phyloP scores from a whole-genome alignment of 2,888 invertebrate species.

The Eupelmus urozonus region DNA sequence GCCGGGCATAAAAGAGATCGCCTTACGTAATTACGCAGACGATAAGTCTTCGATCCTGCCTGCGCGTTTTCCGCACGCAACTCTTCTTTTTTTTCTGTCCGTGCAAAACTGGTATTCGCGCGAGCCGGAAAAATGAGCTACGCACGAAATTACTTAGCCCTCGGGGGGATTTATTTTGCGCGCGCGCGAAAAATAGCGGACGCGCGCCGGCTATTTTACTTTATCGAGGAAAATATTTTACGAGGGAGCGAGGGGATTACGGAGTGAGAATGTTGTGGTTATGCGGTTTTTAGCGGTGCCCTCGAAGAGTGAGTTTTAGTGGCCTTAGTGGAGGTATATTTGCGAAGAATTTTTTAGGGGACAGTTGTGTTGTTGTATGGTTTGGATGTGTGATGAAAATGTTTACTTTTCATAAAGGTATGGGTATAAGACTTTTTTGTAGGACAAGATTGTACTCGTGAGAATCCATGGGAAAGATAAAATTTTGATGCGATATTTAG shows the following conservation, averaged over 20 bases:
- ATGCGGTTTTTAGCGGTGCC: too few relatives aligned
- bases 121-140: constrained; percentile 35
- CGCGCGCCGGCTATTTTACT: constrained; percentile 21
- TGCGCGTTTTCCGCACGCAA: background rate
- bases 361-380: too few relatives aligned
- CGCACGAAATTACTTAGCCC: constrained; percentile 51
- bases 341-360: too few relatives aligned
- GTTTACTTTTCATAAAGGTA: too few relatives aligned
- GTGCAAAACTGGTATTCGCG: constrained; percentile 14
- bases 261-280: too few relatives aligned
- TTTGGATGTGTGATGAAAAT: too few relatives aligned
- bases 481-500: too few relatives aligned
- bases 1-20: constrained; percentile 48
- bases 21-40: constrained; percentile 51
- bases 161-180: constrained; percentile 39
- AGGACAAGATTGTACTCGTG: too few relatives aligned
- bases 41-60: constrained; percentile 44
- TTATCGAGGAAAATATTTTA: constrained; percentile 42
- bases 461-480: too few relatives aligned
- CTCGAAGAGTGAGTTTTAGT: too few relatives aligned
- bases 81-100: background rate
- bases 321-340: too few relatives aligned
- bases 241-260: background rate
- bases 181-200: background rate
- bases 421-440: too few relatives aligned